Conservation (phyloP, 1,140 invertebrate genomes). For the Drosophila dunni region DNA sequence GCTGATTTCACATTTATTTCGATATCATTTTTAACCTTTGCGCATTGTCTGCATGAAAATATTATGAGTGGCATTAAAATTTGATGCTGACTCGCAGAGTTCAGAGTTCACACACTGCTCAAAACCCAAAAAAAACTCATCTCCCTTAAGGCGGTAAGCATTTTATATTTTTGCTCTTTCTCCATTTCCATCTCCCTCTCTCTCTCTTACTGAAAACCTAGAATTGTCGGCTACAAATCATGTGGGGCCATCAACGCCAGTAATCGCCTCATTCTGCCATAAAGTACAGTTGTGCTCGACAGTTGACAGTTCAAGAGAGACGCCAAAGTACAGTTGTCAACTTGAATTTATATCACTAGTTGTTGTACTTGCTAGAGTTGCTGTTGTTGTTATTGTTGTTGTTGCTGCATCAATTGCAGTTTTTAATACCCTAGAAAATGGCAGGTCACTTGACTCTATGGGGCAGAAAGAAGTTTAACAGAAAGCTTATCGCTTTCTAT, state of each 20-base stretch:
- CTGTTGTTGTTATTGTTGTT: constrained; percentile 4
- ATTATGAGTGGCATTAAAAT: constrained; percentile 79
- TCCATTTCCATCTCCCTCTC: not conserved
- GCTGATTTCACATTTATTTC: constrained; percentile 73
- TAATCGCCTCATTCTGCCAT: constrained; percentile 29
- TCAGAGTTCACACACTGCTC: not conserved
- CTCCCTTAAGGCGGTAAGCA: not conserved
- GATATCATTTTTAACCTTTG: constrained; percentile 55
- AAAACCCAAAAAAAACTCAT: not conserved
- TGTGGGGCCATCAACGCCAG: constrained; percentile 60
- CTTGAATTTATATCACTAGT: constrained; percentile 34
- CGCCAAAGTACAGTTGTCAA: constrained; percentile 40
- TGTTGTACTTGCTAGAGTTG: constrained; percentile 8
- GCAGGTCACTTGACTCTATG: not conserved
- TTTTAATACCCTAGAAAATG: constrained; percentile 3
- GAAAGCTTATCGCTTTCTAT: too few species aligned
- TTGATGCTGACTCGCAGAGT: constrained; percentile 60
- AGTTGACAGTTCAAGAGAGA: constrained; percentile 29
- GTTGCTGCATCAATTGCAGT: constrained; percentile 1
- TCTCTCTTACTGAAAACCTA: constrained; percentile 11
- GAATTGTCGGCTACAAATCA: constrained; percentile 78
- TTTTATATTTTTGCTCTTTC: not conserved
- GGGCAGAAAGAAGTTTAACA: not conserved
- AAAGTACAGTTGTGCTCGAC: constrained; percentile 59
- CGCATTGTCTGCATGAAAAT: constrained; percentile 72